Base-by-base conservation (phyloP, 2,797 vertebrate species). In the Centroberyx gerrardi region DNA sequence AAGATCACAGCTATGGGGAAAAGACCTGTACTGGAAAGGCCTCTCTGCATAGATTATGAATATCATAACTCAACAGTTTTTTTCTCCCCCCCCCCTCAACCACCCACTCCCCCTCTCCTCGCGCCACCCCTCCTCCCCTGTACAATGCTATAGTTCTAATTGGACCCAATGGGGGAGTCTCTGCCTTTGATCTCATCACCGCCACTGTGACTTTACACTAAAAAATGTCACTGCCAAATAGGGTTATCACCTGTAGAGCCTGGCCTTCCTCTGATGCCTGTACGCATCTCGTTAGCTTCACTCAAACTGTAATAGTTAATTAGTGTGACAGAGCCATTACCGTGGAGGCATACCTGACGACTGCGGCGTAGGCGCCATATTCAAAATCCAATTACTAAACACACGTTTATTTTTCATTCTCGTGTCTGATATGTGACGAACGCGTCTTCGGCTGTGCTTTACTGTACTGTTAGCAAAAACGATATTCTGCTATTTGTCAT, bases 191-290 rank as follows among this genome's bases (percentile, higher is more conserved):
- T 99, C 97, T 97, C 95, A 96, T 97, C 96, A 97, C 95, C 97
- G 96, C 94, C 94, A 95, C 95, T 95, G 95, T 97, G 97, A 97
- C 97, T 99, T 98, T 97, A 97, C 97, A 97, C 96, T 96, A 96
- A 97, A 97, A 97, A 99, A 99, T 99, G 97, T 99, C 98, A 99
- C 96, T 93, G 94, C 96, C 97, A 96, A 96, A 96, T 97, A 96
- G 96, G 96, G 96, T 97, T 97, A 96, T 99, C 97, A 99, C 97
- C 97, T 98, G 97, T 98, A 97, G 97, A 96, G 97, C 93, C 94
- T 95, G 95, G 96, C 96, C 96, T 96, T 96, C 94, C 95, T 97
- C 95, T 97, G 96, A 97, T 96, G 97, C 95, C 94, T 86, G 94
- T 95, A 95, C 96, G 84, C 92, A 91, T 96, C 97, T 98, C 95